phyloP scores from a whole-genome alignment of 2,888 invertebrate genomes.

The Conops quadrifasciatus region DNA sequence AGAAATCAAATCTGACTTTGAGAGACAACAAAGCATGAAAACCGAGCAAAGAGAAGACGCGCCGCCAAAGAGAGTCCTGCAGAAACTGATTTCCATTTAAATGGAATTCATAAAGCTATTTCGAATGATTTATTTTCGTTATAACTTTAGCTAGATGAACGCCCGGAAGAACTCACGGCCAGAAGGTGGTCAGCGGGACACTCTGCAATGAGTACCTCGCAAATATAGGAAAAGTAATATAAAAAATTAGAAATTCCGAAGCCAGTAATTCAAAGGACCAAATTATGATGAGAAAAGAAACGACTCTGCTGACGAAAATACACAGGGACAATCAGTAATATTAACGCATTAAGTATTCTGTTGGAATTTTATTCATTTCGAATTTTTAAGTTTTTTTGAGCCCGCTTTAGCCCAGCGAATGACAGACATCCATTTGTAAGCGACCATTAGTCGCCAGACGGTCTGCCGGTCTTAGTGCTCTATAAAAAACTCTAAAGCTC shows the following conservation, averaged over 20 bases:
- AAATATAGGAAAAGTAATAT: too few species aligned
- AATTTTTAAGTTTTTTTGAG: too few species aligned
- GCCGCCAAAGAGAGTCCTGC: background rate
- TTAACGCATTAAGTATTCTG: background rate
- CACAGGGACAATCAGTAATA: too few species aligned
- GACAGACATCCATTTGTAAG: too few species aligned
- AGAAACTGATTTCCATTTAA: slow-evolving; percentile 38
- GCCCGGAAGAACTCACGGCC: slow-evolving; percentile 9
- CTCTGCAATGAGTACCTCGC: too few species aligned
- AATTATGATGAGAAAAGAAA: background rate
- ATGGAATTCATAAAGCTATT: slow-evolving; percentile 37
- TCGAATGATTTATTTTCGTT: slow-evolving; percentile 34
- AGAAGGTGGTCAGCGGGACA: background rate
- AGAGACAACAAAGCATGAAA: slow-evolving; percentile 20
- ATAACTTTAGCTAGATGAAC: slow-evolving; percentile 17
- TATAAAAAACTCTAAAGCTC: too few species aligned
- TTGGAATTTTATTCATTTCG: background rate
- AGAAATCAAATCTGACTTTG: slow-evolving; percentile 31
- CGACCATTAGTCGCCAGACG: too few species aligned
- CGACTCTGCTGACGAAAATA: background rate
- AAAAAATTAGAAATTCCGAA: background rate
- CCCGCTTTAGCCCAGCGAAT: too few species aligned
- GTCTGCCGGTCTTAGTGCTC: too few species aligned
- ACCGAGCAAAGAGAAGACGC: background rate
- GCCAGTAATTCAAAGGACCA: background rate